Evolutionary conservation across 2,888 invertebrate genomes (phyloP).

Genomic region (Eretmocerus hayati): DNA sequence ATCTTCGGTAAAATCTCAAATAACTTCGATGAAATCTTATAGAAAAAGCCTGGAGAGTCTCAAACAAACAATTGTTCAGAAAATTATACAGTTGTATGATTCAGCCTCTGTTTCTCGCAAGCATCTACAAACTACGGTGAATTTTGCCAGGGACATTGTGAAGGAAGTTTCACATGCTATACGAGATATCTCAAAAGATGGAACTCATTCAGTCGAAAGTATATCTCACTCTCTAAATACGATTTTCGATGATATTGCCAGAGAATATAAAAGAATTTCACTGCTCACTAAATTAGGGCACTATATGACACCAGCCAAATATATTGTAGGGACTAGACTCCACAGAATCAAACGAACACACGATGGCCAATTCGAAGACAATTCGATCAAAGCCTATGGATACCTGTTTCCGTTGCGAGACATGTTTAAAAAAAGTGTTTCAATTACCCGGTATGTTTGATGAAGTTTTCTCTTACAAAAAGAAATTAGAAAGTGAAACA

Average conservation of each 20-base stretch:
- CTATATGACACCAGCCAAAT: neutral
- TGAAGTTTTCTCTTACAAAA: constrained; percentile 2
- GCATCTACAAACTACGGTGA: too few species aligned
- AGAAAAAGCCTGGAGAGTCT: too few species aligned
- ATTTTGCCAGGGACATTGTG: too few species aligned
- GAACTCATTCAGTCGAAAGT: too few species aligned
- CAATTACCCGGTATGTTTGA: constrained; percentile 7
- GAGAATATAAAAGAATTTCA: neutral
- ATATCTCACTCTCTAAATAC: neutral
- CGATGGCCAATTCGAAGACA: constrained; percentile 3
- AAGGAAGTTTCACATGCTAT: too few species aligned
- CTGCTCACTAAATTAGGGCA: neutral
- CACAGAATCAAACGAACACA: neutral
- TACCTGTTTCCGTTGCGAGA: constrained; percentile 15
- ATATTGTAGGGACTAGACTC: neutral
- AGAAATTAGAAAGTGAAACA: constrained; percentile 5
- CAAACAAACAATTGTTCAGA: too few species aligned
- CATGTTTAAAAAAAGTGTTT: constrained; percentile 17
- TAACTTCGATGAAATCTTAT: too few species aligned
- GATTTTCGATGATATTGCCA: neutral
- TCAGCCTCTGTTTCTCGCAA: too few species aligned
- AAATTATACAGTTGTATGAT: too few species aligned
- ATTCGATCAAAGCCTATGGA: constrained; percentile 1
- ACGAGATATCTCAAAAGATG: too few species aligned
- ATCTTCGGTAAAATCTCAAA: too few species aligned